These are phyloP conservation scores for Achlya flavicornis DNA, from an alignment of 2,888 invertebrate species.

Conservation along the genomic window DNA sequence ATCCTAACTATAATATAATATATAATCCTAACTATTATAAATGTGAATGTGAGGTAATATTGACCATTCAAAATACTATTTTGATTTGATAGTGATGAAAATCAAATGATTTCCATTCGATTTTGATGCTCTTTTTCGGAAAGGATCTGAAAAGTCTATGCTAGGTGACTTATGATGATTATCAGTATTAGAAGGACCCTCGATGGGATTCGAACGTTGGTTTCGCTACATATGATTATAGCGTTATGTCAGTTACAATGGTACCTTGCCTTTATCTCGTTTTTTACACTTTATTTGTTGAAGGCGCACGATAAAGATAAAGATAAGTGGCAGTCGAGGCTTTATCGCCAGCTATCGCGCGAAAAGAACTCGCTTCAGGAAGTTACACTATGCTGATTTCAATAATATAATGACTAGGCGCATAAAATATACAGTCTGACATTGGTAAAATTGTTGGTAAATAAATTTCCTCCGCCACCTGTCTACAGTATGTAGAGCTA, in stretches of 20 bases:
- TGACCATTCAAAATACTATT: no score
- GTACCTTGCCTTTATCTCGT: constrained; percentile 74
- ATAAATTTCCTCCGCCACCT: no score
- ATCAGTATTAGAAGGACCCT: no score
- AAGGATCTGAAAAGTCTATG: no score
- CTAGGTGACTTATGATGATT: no score
- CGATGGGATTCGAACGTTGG: constrained; percentile 8
- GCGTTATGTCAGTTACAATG: constrained; percentile 59
- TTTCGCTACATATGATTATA: constrained; percentile 26
- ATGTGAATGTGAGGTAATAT: no score
- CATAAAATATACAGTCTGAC: constrained; percentile 17
- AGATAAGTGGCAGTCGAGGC: constrained; percentile 75
- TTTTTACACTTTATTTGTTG: constrained; percentile 81
- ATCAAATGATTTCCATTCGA: no score
- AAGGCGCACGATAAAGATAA: constrained; percentile 80
- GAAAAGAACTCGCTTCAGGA: constrained; percentile 68
- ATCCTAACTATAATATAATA: no score
- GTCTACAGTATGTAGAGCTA: no score
- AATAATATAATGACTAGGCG: constrained; percentile 30
- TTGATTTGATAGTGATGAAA: no score
- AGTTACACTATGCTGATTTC: constrained; percentile 44
- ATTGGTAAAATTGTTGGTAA: background rate
- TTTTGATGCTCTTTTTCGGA: no score
- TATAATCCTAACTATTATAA: no score
- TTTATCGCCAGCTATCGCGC: constrained; percentile 73